Evolutionary conservation across 2,113 vertebrate species (phyloP), one percentile per base, ranked within the genome.

Genomic region (Sinocyclocheilus maitianheensis): DNA sequence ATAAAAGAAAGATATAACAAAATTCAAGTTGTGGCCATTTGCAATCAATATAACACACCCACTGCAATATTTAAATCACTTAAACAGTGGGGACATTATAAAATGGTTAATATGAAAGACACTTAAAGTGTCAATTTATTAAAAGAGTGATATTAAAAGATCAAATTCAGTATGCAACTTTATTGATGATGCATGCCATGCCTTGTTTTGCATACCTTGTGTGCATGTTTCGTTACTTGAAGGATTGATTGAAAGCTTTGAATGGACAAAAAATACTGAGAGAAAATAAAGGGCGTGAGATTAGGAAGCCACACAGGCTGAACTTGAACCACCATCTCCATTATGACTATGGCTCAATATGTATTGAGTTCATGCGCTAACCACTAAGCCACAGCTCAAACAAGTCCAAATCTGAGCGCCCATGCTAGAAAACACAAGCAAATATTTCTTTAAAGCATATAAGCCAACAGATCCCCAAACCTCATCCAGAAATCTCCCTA

Each of bases 401-500:
- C 72, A 77, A 77, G 6, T 30, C 51, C 2, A 77, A 26, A 6
- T 13, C 22, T 24, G 40, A 75, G 43, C 40, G 6, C 20, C 43
- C 20, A 11, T 75, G 43, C 72, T 13, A 48, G 43, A 48, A 75
- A 75, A 77, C 12, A 51, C 74, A 77, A 30, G 48, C 24, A 51
- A 5, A 4, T 4, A 7, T 37, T 40, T 18, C 18, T 11, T 46
- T n/a, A 0, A 60, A 46, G 51, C 5, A 55, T 46, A 20, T 40
- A 53, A 80, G 26, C 63, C 43, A 46, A 11, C 10, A 8, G 43
- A 43, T 46, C 43, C 43, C 9, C 43, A 11, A 48, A 0, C 37
- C 14, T 87, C 58, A 77, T 51, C 75, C 40, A 83, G 16, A 77
- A 79, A 37, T 69, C n/a, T 37, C 72, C 48, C 37, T 8, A 46